Evolutionary conservation across 2,113 vertebrate species (phyloP).

Genomic region (Equus przewalskii): DNA sequence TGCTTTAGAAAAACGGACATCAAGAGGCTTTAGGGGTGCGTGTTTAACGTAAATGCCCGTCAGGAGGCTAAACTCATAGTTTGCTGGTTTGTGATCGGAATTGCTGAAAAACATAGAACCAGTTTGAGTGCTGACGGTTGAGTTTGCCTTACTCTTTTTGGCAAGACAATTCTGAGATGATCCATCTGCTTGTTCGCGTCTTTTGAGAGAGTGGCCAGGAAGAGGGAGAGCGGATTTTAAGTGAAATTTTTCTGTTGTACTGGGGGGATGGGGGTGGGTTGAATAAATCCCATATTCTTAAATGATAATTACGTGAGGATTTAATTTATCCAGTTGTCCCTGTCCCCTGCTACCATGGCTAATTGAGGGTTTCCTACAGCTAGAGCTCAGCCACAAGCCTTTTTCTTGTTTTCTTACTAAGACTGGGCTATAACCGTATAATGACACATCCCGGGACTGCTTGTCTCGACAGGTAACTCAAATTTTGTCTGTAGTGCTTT

Average conservation of each 20-base stretch:
- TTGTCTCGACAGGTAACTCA: constrained; percentile 41
- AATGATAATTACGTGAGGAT: constrained; percentile 22
- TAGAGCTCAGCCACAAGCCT: constrained; percentile 31
- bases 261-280: not conserved
- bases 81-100: constrained; percentile 47
- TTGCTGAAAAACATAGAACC: not conserved
- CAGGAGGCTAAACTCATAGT: not conserved
- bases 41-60: not conserved
- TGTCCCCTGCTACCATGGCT: not conserved
- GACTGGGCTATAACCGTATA: constrained; percentile 9
- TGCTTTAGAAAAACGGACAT: not conserved
- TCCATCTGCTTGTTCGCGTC: not conserved
- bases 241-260: not conserved
- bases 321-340: constrained; percentile 6
- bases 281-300: not conserved
- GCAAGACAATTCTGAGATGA: not conserved
- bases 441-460: constrained; percentile 47
- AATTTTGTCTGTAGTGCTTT: constrained; percentile 62
- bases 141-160: not conserved
- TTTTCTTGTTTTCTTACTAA: constrained; percentile 56
- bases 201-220: not conserved
- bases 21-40: not conserved
- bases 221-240: not conserved
- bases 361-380: constrained; percentile 60
- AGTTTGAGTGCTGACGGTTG: not conserved